Evolutionary conservation across 2,888 invertebrate genomes (phyloP), one percentile per base, ranked within the genome.

Genomic region (Andrena haemorrhoa): DNA sequence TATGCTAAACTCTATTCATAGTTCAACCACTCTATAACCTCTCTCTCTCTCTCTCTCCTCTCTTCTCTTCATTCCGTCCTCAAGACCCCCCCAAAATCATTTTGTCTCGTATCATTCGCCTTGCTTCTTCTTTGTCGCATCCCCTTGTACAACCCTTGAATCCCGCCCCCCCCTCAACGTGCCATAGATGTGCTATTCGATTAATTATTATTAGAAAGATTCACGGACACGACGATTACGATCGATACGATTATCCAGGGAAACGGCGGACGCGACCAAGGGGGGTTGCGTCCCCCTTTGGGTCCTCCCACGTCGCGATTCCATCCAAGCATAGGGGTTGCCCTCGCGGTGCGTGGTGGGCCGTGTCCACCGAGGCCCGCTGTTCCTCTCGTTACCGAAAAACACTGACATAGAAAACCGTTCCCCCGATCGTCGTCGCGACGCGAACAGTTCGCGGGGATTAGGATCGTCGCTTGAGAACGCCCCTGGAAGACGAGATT

Each of bases 1-100:
- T 88, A 84, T 89, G 90, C 93, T 93, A 93, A 92, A 93, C 93
- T 93, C 92, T 93, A 92, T 93, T 91, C 90, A 93, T 92, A 92
- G 88, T 91, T 93, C 91, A 93, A 93, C 93, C 93, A 93, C 86
- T 92, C 92, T 56, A 89, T 93, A 92, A 92, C 90, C 84, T 85
- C 77, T 86, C 86, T 85, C 74, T 84, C 73, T 49, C 33, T 51
- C 77, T 82, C 75, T 83, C 73, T 33, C 26, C 41, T 79, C 81
- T 72, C 84, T 79, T 83, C 69, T 26, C 71, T 41, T 41, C 41
- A 80, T 75, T 83, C 84, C 88, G 64, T 84, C 81, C 74, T 79
- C 78, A 58, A 83, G 60, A 74, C 75, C 69, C n/a, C 69, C 12
- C 72, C 29, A 29, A 41, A 76, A 41, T 49, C 20, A 53, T 41